A percentile compares a stretch with the other conserved stretches of the same genome.
Conservation (phyloP, 2,113 vertebrate genomes). For the Archilochus colubris region DNA sequence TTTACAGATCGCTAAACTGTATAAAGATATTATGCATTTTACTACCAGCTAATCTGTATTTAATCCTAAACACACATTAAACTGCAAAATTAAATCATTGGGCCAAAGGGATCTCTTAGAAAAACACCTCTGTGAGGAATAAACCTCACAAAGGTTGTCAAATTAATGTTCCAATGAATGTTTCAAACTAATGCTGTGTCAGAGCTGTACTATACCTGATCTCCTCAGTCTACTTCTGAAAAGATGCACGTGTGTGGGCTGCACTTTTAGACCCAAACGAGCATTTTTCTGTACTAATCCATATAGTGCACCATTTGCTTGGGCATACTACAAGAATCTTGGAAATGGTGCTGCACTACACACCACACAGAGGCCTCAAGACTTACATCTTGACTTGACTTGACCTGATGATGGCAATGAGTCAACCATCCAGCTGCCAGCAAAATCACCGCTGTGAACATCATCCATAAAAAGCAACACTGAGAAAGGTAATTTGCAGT, state of each 20-base stretch:
- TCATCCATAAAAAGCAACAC: background rate
- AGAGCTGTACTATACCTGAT: background rate
- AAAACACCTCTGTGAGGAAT: accelerated
- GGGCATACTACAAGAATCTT: background rate
- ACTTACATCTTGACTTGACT: background rate
- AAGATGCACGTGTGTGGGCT: background rate
- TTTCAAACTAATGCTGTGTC: background rate
- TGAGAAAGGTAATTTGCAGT: background rate
- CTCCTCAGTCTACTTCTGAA: background rate
- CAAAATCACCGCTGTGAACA: background rate
- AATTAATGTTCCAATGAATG: background rate
- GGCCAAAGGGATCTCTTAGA: background rate
- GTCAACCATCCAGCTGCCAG: background rate
- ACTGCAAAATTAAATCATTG: background rate
- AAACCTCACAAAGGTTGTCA: background rate
- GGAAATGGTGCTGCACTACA: background rate
- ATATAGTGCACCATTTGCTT: background rate
- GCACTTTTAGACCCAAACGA: background rate
- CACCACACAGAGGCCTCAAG: background rate
- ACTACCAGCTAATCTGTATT: background rate
- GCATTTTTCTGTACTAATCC: background rate
- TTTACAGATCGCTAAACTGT: background rate
- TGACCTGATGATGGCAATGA: background rate
- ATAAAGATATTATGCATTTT: background rate
- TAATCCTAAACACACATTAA: background rate